Evolutionary conservation across 2,797 vertebrate species (phyloP).

Genomic region (Denticeps clupeoides): DNA sequence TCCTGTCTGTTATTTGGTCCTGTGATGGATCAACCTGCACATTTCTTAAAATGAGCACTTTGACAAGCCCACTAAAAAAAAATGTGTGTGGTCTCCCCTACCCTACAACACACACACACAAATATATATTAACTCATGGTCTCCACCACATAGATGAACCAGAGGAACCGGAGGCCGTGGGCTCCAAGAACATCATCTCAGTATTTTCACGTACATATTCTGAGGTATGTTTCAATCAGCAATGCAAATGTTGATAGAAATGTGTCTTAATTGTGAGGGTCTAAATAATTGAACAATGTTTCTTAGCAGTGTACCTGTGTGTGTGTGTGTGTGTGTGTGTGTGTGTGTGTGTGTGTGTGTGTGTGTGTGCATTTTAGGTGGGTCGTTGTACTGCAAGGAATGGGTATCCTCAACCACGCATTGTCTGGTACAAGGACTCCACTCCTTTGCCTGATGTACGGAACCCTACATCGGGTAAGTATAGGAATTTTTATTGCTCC

Average conservation of each 20-base stretch:
- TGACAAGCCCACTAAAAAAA: too few species aligned
- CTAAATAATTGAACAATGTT: too few species aligned
- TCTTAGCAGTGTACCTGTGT: background rate
- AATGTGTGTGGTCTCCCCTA: too few species aligned
- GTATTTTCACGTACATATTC: conserved; percentile 24
- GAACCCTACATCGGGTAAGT: conserved; percentile 55
- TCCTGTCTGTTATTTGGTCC: too few species aligned
- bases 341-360: background rate
- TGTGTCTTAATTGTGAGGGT: too few species aligned
- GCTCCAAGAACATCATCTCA: conserved; percentile 43
- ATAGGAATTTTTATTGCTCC: too few species aligned
- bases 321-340: background rate
- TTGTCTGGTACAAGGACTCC: conserved; percentile 72
- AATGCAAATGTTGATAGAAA: too few species aligned
- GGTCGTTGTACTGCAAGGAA: conserved; percentile 65
- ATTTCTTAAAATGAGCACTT: too few species aligned
- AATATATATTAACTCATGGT: background rate
- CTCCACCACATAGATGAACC: conserved; percentile 45
- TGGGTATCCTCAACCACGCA: conserved; percentile 60
- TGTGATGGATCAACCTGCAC: too few species aligned
- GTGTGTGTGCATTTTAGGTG: conserved; percentile 47
- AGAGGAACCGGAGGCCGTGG: conserved; percentile 48
- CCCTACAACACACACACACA: background rate
- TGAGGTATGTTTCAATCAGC: conserved; percentile 35
- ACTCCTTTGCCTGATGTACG: conserved; percentile 52